Evolutionary conservation across 2,888 invertebrate species (phyloP).

Genomic region (Melieria crassipennis): DNA sequence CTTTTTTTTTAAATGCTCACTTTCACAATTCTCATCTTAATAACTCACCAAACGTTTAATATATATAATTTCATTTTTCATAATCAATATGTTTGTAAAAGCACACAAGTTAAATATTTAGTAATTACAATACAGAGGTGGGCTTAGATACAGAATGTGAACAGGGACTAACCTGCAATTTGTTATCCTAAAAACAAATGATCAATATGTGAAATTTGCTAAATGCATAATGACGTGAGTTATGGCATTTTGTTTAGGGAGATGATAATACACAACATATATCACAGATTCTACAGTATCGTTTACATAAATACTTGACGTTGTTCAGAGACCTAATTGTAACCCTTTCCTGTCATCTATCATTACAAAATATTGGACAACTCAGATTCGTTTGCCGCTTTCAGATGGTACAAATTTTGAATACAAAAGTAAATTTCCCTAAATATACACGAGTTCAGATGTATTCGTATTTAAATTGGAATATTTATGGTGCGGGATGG

Average conservation of each 20-base stretch:
- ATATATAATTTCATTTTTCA: no score
- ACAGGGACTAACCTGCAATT: neutral
- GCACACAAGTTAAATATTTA: no score
- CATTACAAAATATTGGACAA: neutral
- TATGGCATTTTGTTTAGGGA: neutral
- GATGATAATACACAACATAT: slow-evolving; percentile 11
- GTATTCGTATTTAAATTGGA: no score
- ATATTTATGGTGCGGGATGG: no score
- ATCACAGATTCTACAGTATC: slow-evolving; percentile 15
- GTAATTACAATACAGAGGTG: neutral
- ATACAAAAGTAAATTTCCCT: neutral
- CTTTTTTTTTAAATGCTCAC: no score
- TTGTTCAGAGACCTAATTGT: no score
- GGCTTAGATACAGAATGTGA: slow-evolving; percentile 4
- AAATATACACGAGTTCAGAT: no score
- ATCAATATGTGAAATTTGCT: neutral
- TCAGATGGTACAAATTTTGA: neutral
- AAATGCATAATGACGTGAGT: neutral
- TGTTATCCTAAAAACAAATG: neutral
- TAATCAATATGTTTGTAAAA: no score
- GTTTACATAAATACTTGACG: neutral
- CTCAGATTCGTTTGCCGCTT: neutral
- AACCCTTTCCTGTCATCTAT: no score
- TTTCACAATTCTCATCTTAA: no score
- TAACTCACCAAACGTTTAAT: no score